A percentile compares a stretch with the other conserved stretches of the same genome.
phyloP scores from a whole-genome alignment of 2,113 vertebrate species.

The Aspiorhynchus laticeps region DNA sequence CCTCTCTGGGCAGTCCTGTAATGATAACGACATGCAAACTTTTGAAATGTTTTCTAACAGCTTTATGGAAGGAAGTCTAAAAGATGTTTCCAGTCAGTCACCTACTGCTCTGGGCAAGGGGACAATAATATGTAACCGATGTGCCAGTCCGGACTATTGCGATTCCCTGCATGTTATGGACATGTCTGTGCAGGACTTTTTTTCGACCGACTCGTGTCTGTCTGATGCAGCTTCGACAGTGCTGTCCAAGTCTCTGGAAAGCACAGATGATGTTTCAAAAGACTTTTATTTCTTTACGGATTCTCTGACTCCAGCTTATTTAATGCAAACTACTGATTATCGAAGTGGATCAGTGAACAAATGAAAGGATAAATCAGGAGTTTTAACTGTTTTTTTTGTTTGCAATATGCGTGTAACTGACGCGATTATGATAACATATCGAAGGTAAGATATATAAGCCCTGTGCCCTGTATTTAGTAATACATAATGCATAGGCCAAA shows the following conservation, averaged over 20 bases:
- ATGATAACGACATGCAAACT: constrained; percentile 82
- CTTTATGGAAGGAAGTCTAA: constrained; percentile 92
- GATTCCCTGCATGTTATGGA: constrained; percentile 80
- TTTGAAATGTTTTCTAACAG: constrained; percentile 82
- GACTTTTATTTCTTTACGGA: constrained; percentile 93
- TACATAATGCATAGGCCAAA: constrained; percentile 69
- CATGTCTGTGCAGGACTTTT: constrained; percentile 87
- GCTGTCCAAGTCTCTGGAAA: constrained; percentile 85
- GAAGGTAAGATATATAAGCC: constrained; percentile 58
- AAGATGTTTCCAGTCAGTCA: constrained; percentile 88
- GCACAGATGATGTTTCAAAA: constrained; percentile 83
- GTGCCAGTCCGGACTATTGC: constrained; percentile 88
- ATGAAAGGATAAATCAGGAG: background rate
- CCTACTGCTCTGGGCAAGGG: constrained; percentile 86
- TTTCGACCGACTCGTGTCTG: constrained; percentile 87
- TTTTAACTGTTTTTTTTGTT: background rate
- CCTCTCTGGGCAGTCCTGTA: constrained; percentile 80
- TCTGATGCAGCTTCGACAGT: constrained; percentile 85
- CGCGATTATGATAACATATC: constrained; percentile 9
- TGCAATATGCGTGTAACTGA: background rate
- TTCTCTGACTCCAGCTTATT: constrained; percentile 83
- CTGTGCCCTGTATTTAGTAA: constrained; percentile 66
- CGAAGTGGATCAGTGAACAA: background rate
- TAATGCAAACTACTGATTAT: constrained; percentile 87
- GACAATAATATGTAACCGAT: constrained; percentile 89